Base-by-base conservation (phyloP, 2,888 invertebrate genomes). In the Xylophagus ater region DNA sequence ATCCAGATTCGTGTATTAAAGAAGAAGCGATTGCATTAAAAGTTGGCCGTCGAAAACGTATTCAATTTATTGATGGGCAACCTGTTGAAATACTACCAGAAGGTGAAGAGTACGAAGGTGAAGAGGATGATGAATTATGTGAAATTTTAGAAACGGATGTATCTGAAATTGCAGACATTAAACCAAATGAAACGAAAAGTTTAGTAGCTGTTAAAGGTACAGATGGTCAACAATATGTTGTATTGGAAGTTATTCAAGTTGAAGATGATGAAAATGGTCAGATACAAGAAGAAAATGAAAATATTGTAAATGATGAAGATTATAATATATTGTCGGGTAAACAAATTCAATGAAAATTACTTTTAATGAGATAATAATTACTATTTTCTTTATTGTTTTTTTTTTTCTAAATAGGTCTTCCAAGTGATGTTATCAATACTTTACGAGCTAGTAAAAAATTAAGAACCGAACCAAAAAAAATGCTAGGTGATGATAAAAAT, bases 211-310 rank as follows among this genome's bases (percentile, higher is more conserved):
- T 79, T 1, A 76, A 81, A 57, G 76, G 74, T 17, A 71, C 76
- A 5, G 81, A 81, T 59, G 85, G 85, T 1, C 82, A 86, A 50
- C 83, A 86, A 59, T 87, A 86, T 53, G 87, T 90, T 34, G 87
- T 90, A n/a, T 67, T 90, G 10, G 88, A 90, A 66, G 87, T 90
- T 8, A 85, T 89, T 30, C 85, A 86, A 14, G 72, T 72, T 48
- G 81, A 79, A 37, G 81, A 81, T 49, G 79, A 77, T 46, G 69
- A 71, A 4, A 74, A 77, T 15, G 29, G 9, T 6, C 23, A 20
- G 23, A 37, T 24, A 18, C 32, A 20, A 15, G 29, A 26, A 14
- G 29, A 43, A 13, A 18, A 23, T 15, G 26, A 31, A 15, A 21
- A 39, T 21, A n/a, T 28, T 23, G 36, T 18, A 18, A 29, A 29